Conservation (phyloP, 2,113 vertebrate species). For the Microtus montanus region DNA sequence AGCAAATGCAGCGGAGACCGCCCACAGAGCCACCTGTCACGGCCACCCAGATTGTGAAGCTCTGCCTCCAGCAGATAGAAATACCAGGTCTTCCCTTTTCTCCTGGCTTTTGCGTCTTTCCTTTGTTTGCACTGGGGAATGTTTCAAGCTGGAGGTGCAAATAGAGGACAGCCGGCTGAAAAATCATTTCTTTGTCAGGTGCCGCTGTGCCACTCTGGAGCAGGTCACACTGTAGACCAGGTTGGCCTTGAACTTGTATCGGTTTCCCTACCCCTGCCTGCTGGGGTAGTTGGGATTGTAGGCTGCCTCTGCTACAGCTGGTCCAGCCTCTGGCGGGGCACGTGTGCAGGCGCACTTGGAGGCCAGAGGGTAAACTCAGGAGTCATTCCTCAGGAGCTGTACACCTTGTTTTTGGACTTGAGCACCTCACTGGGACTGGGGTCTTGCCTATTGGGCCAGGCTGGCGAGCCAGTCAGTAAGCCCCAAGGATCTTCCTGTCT, state of each 20-base stretch:
- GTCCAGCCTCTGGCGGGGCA: neutral
- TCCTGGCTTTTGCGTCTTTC: neutral
- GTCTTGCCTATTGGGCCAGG: neutral
- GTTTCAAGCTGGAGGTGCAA: neutral
- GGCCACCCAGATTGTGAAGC: neutral
- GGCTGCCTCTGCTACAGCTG: neutral
- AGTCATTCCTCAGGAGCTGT: neutral
- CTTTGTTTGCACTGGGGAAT: neutral
- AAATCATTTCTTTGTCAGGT: neutral
- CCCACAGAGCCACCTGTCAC: neutral
- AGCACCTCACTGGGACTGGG: neutral
- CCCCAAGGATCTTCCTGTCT: neutral
- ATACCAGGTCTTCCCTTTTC: neutral
- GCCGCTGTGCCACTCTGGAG: neutral
- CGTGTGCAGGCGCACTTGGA: neutral
- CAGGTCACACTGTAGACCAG: neutral
- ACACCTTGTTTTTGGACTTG: neutral
- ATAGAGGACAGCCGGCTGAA: neutral
- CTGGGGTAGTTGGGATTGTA: neutral
- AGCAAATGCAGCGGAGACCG: fast-evolving
- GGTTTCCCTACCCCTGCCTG: neutral
- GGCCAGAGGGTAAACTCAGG: neutral
- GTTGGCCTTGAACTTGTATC: neutral
- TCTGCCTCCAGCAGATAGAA: neutral
- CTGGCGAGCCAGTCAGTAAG: neutral